Conservation (phyloP, 2,888 invertebrate species). For the Phaedon cochleariae region DNA sequence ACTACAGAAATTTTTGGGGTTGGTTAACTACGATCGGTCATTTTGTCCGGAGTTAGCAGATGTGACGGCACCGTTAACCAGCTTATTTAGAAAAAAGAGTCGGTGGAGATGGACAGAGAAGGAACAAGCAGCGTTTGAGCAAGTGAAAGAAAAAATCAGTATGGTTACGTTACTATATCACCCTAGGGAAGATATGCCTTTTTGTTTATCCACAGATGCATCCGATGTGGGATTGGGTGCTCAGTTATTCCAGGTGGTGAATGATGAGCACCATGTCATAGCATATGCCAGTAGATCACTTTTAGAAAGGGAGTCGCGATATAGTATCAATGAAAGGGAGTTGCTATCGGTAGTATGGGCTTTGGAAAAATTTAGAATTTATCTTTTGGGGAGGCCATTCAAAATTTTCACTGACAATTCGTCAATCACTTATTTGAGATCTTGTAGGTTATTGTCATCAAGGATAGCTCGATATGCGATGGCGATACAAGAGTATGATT, state of each 20-base stretch:
- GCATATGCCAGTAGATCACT: conserved; percentile 1
- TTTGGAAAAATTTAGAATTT: neutral
- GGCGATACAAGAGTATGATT: conserved; percentile 4
- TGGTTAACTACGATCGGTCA: conserved; percentile 3
- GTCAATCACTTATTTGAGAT: neutral
- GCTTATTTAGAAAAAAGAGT: neutral
- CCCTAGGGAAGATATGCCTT: too few relatives aligned
- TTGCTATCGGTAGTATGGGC: neutral
- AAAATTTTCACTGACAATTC: neutral
- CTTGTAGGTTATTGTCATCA: too few relatives aligned
- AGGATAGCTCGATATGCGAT: neutral
- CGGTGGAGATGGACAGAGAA: neutral
- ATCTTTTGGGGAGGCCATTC: conserved; percentile 1
- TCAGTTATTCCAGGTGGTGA: neutral
- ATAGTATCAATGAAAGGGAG: conserved; percentile 8
- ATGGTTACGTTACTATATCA: too few relatives aligned
- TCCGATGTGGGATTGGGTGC: neutral
- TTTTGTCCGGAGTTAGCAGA: neutral
- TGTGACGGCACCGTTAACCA: neutral
- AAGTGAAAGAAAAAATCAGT: too few relatives aligned
- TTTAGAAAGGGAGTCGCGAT: neutral
- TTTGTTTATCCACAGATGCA: neutral
- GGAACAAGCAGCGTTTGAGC: neutral
- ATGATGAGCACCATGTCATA: neutral
- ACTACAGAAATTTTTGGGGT: neutral